phyloP scores from a whole-genome alignment of 2,797 vertebrate genomes.

The Neopelma chrysocephalum region DNA sequence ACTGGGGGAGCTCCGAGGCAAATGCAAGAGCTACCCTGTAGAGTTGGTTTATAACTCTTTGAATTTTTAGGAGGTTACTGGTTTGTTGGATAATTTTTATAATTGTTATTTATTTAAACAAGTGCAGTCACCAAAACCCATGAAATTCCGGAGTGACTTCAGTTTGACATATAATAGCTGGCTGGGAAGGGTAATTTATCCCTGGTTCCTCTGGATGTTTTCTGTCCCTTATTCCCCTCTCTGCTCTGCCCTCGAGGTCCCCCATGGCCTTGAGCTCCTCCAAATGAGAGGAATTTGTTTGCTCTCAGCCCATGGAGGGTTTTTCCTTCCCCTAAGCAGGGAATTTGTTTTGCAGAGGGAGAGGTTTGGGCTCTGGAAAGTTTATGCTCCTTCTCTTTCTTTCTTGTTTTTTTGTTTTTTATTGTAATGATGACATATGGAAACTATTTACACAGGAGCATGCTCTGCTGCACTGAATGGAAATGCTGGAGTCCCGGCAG shows the following conservation, averaged over 20 bases:
- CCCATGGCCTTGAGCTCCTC: background rate
- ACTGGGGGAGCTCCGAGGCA: background rate
- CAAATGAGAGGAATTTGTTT: background rate
- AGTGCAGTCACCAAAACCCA: background rate
- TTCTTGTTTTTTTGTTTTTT: background rate
- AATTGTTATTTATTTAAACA: background rate
- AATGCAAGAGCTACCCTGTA: background rate
- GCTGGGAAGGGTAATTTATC: background rate
- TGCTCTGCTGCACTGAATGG: slow-evolving; percentile 71
- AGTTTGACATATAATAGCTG: background rate
- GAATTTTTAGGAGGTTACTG: background rate
- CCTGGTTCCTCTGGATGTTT: background rate
- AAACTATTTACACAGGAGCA: slow-evolving; percentile 72
- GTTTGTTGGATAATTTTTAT: background rate
- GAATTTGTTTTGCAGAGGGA: background rate
- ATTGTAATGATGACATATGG: slow-evolving; percentile 75
- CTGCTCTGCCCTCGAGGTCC: background rate
- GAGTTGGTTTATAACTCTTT: background rate
- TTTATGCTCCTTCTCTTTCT: slow-evolving; percentile 9
- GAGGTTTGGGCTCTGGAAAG: slow-evolving; percentile 21
- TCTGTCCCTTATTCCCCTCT: background rate
- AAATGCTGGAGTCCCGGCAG: slow-evolving; percentile 71
- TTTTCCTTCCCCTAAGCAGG: background rate
- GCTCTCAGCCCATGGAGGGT: background rate
- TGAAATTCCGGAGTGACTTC: background rate